phyloP scores from a whole-genome alignment of 2,888 invertebrate genomes.

The Clunio marinus region DNA sequence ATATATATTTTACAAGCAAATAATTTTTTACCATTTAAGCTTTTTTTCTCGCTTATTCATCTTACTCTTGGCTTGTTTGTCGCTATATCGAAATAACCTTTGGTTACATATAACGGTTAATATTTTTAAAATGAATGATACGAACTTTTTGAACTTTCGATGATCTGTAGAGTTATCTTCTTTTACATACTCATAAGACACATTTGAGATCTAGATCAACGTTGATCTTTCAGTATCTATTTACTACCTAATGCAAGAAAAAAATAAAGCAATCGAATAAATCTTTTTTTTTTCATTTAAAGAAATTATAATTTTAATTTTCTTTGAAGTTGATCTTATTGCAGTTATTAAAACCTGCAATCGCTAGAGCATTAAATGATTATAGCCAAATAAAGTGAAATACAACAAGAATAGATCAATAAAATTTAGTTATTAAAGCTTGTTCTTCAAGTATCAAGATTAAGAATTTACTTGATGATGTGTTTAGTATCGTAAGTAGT shows the following conservation, averaged over 20 bases:
- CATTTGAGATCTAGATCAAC: slow-evolving; percentile 16
- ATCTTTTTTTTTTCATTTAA: neutral
- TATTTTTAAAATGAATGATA: neutral
- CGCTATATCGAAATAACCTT: neutral
- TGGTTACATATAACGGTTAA: too few species aligned
- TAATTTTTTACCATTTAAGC: neutral
- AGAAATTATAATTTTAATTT: neutral
- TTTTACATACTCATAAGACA: neutral
- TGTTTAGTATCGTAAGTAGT: too few species aligned
- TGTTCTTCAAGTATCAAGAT: neutral
- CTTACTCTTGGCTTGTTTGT: neutral
- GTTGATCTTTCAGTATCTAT: slow-evolving; percentile 17
- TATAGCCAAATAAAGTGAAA: too few species aligned
- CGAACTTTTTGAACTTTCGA: slow-evolving; percentile 13
- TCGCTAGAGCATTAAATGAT: too few species aligned
- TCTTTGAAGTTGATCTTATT: neutral
- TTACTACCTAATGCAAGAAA: neutral
- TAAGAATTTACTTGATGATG: too few species aligned
- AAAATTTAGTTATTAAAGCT: too few species aligned
- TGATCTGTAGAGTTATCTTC: slow-evolving; percentile 8
- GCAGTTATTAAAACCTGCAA: neutral
- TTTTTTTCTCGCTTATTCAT: neutral
- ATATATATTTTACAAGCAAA: neutral
- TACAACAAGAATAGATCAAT: too few species aligned
- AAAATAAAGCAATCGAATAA: neutral